Percentiles rank a stretch among this genome's conserved stretches.
These are phyloP conservation scores for Nannoperca australis DNA, from an alignment of 2,797 vertebrate species.

Conservation along the genomic window DNA sequence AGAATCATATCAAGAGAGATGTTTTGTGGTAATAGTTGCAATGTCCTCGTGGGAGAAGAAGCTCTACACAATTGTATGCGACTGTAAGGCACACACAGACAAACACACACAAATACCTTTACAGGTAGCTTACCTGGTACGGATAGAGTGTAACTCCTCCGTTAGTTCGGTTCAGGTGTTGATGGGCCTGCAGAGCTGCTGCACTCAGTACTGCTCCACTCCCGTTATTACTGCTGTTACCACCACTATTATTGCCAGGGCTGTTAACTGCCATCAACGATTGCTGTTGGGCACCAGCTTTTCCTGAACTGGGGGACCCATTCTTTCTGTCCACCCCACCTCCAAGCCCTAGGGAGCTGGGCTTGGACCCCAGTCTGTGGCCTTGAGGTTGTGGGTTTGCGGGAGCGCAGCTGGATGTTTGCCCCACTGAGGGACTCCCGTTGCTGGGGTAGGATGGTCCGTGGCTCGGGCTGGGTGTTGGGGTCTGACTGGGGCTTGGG, in stretches of 20 bases:
- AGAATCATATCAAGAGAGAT: slow-evolving; percentile 9
- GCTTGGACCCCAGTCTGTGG: slow-evolving; percentile 89
- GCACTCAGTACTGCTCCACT: slow-evolving; percentile 78
- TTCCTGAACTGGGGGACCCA: slow-evolving; percentile 89
- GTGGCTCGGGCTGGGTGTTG: slow-evolving; percentile 73
- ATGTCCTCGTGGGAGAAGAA: not conserved
- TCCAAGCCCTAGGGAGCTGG: slow-evolving; percentile 92
- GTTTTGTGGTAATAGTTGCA: slow-evolving; percentile 31
- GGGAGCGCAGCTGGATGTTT: slow-evolving; percentile 49
- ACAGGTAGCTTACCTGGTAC: slow-evolving; percentile 88
- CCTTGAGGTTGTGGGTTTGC: slow-evolving; percentile 67
- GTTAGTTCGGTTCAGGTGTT: slow-evolving; percentile 89
- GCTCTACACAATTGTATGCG: not conserved
- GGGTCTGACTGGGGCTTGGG: slow-evolving; percentile 73
- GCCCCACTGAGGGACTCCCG: slow-evolving; percentile 67
- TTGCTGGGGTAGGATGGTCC: slow-evolving; percentile 59
- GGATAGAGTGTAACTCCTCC: slow-evolving; percentile 96
- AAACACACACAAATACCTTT: slow-evolving; percentile 7
- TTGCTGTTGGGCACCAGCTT: slow-evolving; percentile 84
- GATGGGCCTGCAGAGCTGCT: slow-evolving; percentile 90
- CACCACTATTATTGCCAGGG: slow-evolving; percentile 75
- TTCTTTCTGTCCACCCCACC: slow-evolving; percentile 90
- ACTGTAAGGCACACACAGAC: slow-evolving; percentile 11
- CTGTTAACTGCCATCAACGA: slow-evolving; percentile 70
- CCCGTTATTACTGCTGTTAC: slow-evolving; percentile 82